Base-by-base conservation (phyloP, 2,888 invertebrate species). In the Drosophila tripunctata region DNA sequence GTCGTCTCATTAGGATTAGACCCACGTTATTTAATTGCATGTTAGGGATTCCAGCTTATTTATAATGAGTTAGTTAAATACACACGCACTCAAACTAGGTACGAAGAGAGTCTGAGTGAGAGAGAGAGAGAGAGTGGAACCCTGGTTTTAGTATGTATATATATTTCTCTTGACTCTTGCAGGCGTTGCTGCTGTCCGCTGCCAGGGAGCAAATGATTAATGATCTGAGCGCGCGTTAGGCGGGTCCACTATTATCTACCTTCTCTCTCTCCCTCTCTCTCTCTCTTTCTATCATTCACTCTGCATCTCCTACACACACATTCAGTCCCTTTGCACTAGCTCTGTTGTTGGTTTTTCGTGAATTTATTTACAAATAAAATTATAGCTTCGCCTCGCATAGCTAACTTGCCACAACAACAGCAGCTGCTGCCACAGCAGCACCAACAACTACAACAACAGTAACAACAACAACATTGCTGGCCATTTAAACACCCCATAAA, bases 11-110 rank as follows among this genome's bases (percentile, higher is more conserved):
- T 87, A 83, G 83, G 87, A 83, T 83, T 87, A 83, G 78, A 87
- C 87, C 87, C 87, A 87, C 87, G 87, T 85, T 83, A 87, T 83
- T 83, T 83, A 83, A 83, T 83, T 83, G 85, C 83, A 83, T 83
- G 83, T 84, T 87, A 84, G 83, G 82, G 87, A 83, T 83, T 87
- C 87, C 83, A 80, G 78, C 86, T 82, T 75, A 81, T 81, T 82
- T 87, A 85, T 83, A 83, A 83, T 83, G 83, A 83, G 83, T 87
- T 83, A 87, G 87, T 83, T 78, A 87, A 87, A 87, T 76, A 83
- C 87, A 87, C 82, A 85, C 83, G 67, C 79, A 69, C 45, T 52
- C 52, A 35, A 24, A 31, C 56, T 63, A 38, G 43, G 30, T 10
- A 60, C 30, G 30, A 2, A 27, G 7, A n/a, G 14, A 24, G 45